Evolutionary conservation across 2,888 invertebrate species (phyloP).

Genomic region (Ophion costatus): DNA sequence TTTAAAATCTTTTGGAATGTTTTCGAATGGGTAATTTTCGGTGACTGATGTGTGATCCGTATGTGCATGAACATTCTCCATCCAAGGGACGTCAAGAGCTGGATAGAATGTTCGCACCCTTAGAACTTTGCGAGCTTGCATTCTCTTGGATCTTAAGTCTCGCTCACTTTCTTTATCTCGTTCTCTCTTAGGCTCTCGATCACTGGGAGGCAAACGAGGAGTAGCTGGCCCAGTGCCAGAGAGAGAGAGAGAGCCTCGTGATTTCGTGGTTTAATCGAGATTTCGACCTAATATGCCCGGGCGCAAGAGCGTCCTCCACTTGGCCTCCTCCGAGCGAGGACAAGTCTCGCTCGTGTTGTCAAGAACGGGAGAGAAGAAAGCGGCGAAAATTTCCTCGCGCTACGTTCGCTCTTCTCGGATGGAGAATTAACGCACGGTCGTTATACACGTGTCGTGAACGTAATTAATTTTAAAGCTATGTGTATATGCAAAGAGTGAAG

Average conservation of each 20-base stretch:
- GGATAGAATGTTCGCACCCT: constrained; percentile 11
- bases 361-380: constrained; percentile 12
- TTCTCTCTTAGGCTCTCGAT: constrained; percentile 18
- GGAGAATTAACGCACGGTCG: constrained; percentile 24
- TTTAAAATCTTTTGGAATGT: no score
- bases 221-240: constrained; percentile 46
- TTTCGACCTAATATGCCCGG: constrained; percentile 43
- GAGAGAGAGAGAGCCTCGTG: constrained; percentile 26
- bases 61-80: constrained; percentile 15
- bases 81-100: not conserved
- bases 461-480: not conserved
- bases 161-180: constrained; percentile 31
- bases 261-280: constrained; percentile 61
- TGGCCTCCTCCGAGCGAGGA: constrained; percentile 26
- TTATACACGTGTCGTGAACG: not conserved
- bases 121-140: constrained; percentile 37
- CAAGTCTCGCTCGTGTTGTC: constrained; percentile 21
- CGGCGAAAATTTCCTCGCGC: not conserved
- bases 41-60: not conserved
- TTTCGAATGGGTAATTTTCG: not conserved
- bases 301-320: constrained; percentile 25
- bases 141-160: constrained; percentile 35
- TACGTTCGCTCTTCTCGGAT: constrained; percentile 15
- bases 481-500: not conserved
- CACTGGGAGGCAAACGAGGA: constrained; percentile 39